Percentiles rank a stretch among this genome's conserved stretches.
These are phyloP conservation scores for Amniataba percoides DNA, from an alignment of 2,797 vertebrate species.

Conservation along the genomic window DNA sequence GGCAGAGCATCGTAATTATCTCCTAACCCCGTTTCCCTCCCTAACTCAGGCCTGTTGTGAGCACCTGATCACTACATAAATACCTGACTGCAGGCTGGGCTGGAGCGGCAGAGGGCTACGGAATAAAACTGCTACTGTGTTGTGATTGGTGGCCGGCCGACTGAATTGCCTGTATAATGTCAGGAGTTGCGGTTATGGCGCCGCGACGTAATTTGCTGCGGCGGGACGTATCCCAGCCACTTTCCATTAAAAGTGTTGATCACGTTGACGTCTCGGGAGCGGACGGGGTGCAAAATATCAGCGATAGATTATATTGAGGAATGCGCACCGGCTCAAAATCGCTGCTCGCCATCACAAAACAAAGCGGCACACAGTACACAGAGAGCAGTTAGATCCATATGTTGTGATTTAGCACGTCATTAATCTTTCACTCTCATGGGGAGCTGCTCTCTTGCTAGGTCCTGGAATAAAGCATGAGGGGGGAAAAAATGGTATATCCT, in stretches of 20 bases:
- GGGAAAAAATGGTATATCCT: conserved; percentile 39
- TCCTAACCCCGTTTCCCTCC: conserved; percentile 36
- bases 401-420: conserved; percentile 66
- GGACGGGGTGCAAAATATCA: conserved; percentile 4
- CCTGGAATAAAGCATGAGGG: conserved; percentile 30
- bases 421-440: conserved; percentile 72
- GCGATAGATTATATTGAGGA: background rate
- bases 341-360: conserved; percentile 20
- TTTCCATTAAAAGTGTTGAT: conserved; percentile 18
- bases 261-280: background rate
- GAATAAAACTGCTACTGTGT: conserved; percentile 44
- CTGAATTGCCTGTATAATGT: conserved; percentile 31
- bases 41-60: conserved; percentile 66
- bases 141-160: conserved; percentile 44
- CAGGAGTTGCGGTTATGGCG: conserved; percentile 18
- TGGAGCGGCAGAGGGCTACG: background rate
- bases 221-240: background rate
- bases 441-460: conserved; percentile 41
- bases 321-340: conserved; percentile 7
- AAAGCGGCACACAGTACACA: conserved; percentile 22
- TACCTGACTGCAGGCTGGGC: conserved; percentile 40
- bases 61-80: conserved; percentile 69
- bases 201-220: conserved; percentile 25
- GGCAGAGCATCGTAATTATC: conserved; percentile 64
- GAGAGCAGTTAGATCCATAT: conserved; percentile 46